phyloP scores from a whole-genome alignment of 2,797 vertebrate species.

The Pipistrellus pipistrellus region DNA sequence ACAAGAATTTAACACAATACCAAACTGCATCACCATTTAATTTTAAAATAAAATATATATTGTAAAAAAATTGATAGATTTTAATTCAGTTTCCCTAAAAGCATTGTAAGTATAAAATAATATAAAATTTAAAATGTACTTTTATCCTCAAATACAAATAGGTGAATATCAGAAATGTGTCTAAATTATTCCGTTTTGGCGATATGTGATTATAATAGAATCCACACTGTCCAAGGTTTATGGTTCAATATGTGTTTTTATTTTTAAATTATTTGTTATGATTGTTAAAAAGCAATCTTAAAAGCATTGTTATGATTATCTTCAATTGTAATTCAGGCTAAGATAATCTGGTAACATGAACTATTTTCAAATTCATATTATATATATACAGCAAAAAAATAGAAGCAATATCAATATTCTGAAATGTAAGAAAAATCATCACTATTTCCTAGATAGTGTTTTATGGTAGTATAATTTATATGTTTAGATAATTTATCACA shows the following conservation, averaged over 20 bases:
- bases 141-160: not conserved
- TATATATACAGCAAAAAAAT: constrained; percentile 13
- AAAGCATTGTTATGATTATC: not conserved
- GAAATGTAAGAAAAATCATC: not conserved
- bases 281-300: not conserved
- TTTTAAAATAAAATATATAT: constrained; percentile 17
- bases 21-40: not conserved
- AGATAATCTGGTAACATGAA: not conserved
- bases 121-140: not conserved
- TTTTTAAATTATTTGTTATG: constrained; percentile 10
- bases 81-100: not conserved
- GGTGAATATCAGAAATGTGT: not conserved
- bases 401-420: not conserved
- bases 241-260: not conserved
- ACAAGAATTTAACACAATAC: not conserved
- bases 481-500: constrained; percentile 3
- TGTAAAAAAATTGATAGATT: not conserved
- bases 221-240: not conserved
- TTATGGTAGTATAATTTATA: constrained; percentile 41
- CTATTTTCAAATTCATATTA: not conserved
- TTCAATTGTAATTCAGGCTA: not conserved
- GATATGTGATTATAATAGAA: not conserved
- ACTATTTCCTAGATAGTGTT: constrained; percentile 23
- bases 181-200: not conserved
- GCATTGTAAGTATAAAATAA: not conserved